Evolutionary conservation across 2,113 vertebrate genomes (phyloP).

Genomic region (Gopherus flavomarginatus): DNA sequence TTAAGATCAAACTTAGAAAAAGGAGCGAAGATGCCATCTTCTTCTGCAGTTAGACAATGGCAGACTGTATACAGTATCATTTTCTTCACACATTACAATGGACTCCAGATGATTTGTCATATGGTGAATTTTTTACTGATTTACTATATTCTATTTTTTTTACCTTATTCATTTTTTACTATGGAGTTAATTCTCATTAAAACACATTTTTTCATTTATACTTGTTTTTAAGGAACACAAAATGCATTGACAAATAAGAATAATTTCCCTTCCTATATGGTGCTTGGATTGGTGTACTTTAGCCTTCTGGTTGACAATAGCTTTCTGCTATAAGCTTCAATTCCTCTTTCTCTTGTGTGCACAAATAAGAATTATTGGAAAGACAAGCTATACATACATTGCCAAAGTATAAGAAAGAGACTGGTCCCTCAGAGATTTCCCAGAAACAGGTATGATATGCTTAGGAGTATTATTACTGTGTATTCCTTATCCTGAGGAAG

Average conservation of each 20-base stretch:
- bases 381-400: no score
- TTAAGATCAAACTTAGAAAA: constrained; percentile 4
- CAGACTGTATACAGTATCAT: constrained; percentile 5
- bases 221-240: neutral
- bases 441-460: no score
- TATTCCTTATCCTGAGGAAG: neutral
- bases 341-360: neutral
- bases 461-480: neutral
- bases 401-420: neutral
- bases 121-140: neutral
- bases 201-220: neutral
- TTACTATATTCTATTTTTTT: neutral
- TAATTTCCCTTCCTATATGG: neutral
- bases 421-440: no score
- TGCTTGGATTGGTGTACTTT: neutral
- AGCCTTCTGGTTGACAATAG: neutral
- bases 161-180: neutral
- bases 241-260: neutral
- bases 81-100: neutral
- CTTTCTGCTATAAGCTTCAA: neutral
- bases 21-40: neutral
- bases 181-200: neutral
- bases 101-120: neutral
- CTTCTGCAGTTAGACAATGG: neutral
- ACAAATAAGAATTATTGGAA: neutral